phyloP scores from a whole-genome alignment of 1,140 invertebrate species.

The Macrostomum lignano region DNA sequence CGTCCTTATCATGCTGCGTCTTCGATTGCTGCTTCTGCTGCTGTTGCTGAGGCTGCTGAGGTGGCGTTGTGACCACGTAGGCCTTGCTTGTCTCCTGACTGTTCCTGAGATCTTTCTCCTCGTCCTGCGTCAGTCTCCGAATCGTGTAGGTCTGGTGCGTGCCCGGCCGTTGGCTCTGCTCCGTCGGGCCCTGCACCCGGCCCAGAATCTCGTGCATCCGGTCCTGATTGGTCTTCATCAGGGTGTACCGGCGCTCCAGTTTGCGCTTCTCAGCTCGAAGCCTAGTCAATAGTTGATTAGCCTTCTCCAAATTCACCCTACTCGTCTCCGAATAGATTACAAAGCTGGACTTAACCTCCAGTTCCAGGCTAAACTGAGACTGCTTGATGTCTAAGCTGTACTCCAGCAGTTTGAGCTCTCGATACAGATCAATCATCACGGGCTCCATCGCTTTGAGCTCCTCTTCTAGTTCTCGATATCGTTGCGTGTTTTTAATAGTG shows the following conservation, averaged over 20 bases:
- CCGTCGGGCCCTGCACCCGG: too few species aligned
- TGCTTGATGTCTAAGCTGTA: constrained; percentile 9
- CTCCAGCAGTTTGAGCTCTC: constrained; percentile 10
- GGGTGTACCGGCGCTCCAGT: constrained; percentile 5
- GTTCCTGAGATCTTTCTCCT: too few species aligned
- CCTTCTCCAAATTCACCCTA: constrained; percentile 5
- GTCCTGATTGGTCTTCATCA: constrained; percentile 7
- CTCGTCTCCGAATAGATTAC: constrained; percentile 10
- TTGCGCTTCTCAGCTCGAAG: constrained; percentile 1
- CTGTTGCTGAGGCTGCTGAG: too few species aligned
- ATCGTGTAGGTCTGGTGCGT: too few species aligned
- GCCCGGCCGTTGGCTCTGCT: too few species aligned
- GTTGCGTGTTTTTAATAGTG: not conserved
- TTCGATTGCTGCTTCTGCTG: too few species aligned
- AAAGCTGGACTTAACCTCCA: constrained; percentile 11
- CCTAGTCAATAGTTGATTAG: not conserved
- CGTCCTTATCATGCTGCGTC: too few species aligned
- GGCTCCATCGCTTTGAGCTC: constrained; percentile 7
- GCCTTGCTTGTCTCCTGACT: too few species aligned
- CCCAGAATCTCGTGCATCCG: constrained; percentile 7
- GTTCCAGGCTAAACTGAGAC: constrained; percentile 10
- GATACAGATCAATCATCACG: constrained; percentile 7
- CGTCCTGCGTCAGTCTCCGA: too few species aligned
- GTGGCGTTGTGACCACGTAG: too few species aligned
- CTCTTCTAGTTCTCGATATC: constrained; percentile 6